phyloP scores from a whole-genome alignment of 2,888 invertebrate genomes.

The Orchestes rusci region DNA sequence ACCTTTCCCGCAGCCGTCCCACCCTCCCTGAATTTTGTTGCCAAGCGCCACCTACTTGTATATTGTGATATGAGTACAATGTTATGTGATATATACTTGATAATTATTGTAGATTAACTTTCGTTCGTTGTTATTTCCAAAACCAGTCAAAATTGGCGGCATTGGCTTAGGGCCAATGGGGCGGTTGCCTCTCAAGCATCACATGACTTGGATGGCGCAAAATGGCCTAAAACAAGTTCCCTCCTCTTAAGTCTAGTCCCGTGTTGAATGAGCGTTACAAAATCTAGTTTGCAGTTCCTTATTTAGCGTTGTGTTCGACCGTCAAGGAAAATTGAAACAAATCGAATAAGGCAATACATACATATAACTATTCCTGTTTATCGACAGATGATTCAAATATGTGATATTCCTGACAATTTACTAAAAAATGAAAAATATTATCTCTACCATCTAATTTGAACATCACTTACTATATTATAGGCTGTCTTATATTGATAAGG shows the following conservation, averaged over 20 bases:
- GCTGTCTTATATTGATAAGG: slow-evolving; percentile 13
- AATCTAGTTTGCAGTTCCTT: slow-evolving; percentile 21
- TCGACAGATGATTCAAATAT: slow-evolving; percentile 33
- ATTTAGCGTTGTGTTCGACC: slow-evolving; percentile 26
- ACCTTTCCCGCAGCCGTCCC: no score
- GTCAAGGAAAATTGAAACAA: slow-evolving; percentile 22
- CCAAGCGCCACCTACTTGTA: no score
- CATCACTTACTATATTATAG: slow-evolving; percentile 11
- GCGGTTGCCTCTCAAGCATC: no score
- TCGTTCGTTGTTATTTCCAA: no score
- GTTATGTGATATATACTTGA: slow-evolving; percentile 26
- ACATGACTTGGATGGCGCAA: slow-evolving; percentile 35
- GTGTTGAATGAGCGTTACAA: slow-evolving; percentile 34
- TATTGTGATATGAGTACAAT: slow-evolving; percentile 27
- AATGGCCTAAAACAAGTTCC: slow-evolving; percentile 46
- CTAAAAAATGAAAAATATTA: slow-evolving; percentile 32
- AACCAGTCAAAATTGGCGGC: no score
- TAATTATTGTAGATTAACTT: slow-evolving; percentile 20
- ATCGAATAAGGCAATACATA: slow-evolving; percentile 39
- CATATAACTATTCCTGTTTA: slow-evolving; percentile 29
- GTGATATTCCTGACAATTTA: slow-evolving; percentile 40
- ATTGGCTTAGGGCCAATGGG: no score
- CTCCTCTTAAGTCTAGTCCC: slow-evolving; percentile 45
- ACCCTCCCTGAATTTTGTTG: no score
- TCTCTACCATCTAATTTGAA: slow-evolving; percentile 10